Evolutionary conservation across 2,888 invertebrate genomes (phyloP).

Genomic region (Megaustenia siamemsis): DNA sequence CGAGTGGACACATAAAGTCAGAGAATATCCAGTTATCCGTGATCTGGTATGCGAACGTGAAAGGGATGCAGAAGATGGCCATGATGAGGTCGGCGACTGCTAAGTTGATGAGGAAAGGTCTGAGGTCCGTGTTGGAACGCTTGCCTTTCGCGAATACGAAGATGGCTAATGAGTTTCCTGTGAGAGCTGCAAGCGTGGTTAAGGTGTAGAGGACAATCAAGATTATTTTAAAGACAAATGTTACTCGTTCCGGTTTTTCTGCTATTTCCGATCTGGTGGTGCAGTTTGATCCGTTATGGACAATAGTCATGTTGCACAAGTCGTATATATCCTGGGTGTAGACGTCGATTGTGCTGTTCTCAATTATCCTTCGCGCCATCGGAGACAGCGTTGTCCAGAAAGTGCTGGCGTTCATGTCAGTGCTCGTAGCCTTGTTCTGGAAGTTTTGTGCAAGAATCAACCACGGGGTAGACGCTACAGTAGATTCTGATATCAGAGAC

Average conservation of each 20-base stretch:
- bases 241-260: conserved; percentile 45
- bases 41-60: conserved; percentile 84
- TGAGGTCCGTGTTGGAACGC: conserved; percentile 76
- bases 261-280: background rate
- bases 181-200: conserved; percentile 80
- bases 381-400: no score
- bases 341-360: no score
- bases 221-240: conserved; percentile 60
- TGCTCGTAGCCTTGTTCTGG: no score
- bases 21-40: conserved; percentile 81
- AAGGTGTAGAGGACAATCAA: conserved; percentile 80
- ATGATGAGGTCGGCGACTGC: conserved; percentile 94
- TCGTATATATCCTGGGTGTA: background rate
- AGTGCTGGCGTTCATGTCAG: no score
- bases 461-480: no score
- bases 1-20: conserved; percentile 81
- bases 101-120: conserved; percentile 88
- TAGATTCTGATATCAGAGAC: no score
- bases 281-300: background rate
- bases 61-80: conserved; percentile 94
- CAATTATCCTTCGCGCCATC: no score
- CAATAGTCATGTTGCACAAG: background rate
- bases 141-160: conserved; percentile 80
- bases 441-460: no score
- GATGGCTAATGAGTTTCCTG: conserved; percentile 81